These are phyloP conservation scores for Crematogaster levior DNA, from an alignment of 2,888 invertebrate species.

Conservation along the genomic window DNA sequence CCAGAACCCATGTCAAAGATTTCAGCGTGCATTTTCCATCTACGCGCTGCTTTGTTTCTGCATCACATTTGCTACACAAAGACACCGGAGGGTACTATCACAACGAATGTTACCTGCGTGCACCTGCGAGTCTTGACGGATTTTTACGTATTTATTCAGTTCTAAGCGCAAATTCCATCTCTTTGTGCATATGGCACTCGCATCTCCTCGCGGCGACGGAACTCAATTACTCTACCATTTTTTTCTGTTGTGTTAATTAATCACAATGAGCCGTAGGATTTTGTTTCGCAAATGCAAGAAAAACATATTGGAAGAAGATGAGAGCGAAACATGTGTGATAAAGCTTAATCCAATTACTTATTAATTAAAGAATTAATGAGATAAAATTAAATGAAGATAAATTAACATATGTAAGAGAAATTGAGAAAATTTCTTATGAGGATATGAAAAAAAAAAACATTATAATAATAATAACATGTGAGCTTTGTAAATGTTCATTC, in stretches of 20 bases:
- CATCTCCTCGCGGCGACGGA: slow-evolving; percentile 6
- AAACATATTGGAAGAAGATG: neutral
- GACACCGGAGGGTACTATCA: slow-evolving; percentile 8
- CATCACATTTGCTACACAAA: neutral
- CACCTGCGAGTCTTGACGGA: neutral
- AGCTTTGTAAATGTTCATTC: neutral
- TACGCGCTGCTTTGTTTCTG: slow-evolving; percentile 10
- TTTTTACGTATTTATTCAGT: slow-evolving; percentile 38
- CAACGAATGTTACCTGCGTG: neutral
- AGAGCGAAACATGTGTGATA: neutral
- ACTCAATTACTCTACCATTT: slow-evolving; percentile 30
- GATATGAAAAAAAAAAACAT: neutral
- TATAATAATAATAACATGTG: neutral
- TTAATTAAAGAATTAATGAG: neutral
- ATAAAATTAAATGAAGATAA: neutral
- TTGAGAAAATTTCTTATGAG: neutral
- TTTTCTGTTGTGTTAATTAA: slow-evolving; percentile 30
- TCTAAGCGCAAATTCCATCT: slow-evolving; percentile 36
- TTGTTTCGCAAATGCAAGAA: neutral
- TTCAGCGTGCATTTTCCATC: neutral
- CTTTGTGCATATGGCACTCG: slow-evolving; percentile 19
- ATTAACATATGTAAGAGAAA: neutral
- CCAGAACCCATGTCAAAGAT: neutral
- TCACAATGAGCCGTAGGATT: slow-evolving; percentile 5
- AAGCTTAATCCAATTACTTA: neutral